Percentiles rank a stretch among this genome's conserved stretches.
phyloP scores from a whole-genome alignment of 2,113 vertebrate genomes.

The Pelodiscus sinensis region DNA sequence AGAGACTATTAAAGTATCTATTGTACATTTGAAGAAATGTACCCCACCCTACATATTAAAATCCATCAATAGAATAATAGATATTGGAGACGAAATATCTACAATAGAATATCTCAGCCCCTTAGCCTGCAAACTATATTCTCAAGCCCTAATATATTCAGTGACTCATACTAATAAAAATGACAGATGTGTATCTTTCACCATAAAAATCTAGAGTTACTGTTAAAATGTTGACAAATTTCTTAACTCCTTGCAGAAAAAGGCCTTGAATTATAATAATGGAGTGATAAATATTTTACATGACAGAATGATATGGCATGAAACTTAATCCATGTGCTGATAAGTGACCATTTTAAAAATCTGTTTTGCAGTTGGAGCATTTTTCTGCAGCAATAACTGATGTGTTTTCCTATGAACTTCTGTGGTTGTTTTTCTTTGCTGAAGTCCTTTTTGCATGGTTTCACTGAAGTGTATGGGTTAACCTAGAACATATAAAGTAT shows the following conservation, averaged over 20 bases:
- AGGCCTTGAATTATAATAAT: conserved; percentile 54
- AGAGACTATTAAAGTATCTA: background rate
- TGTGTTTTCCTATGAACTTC: background rate
- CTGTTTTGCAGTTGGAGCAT: background rate
- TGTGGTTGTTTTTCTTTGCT: conserved; percentile 19
- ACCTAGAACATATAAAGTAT: conserved; percentile 41
- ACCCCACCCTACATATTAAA: too few species aligned
- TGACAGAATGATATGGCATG: background rate
- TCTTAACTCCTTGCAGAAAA: conserved; percentile 37
- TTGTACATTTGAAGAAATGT: background rate
- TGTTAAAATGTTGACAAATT: conserved; percentile 39
- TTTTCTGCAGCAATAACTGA: conserved; percentile 1
- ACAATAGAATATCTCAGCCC: background rate
- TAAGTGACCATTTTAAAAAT: conserved; percentile 12
- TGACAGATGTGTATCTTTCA: conserved; percentile 34
- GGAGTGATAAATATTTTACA: conserved; percentile 37
- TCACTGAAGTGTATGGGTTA: conserved; percentile 2
- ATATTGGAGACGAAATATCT: background rate
- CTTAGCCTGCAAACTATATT: conserved; percentile 13
- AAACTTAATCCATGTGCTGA: conserved; percentile 14
- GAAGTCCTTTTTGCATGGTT: background rate
- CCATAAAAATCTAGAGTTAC: conserved; percentile 44
- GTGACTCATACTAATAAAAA: conserved; percentile 51
- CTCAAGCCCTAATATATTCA: conserved; percentile 5
- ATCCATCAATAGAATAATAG: background rate